A percentile compares a stretch with the other conserved stretches of the same genome.
phyloP scores from a whole-genome alignment of 1,140 invertebrate genomes.

The Latrodectus geometricus region DNA sequence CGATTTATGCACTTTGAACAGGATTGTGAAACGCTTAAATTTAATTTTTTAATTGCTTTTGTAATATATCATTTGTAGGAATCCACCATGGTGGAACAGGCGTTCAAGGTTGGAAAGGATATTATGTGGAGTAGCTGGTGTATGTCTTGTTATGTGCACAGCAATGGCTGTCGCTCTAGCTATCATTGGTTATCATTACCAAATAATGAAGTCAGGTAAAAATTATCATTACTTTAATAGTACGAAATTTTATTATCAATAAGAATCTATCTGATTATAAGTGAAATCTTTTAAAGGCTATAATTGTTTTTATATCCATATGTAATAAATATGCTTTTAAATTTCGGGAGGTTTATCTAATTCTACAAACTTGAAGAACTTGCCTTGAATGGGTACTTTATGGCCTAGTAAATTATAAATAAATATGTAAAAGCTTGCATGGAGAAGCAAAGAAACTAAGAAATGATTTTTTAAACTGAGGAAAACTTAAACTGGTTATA shows the following conservation, averaged over 20 bases:
- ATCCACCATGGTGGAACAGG: slow-evolving; percentile 88
- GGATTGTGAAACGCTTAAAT: too few relatives aligned
- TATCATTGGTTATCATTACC: slow-evolving; percentile 69
- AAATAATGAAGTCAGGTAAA: slow-evolving; percentile 45
- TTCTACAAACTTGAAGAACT: too few relatives aligned
- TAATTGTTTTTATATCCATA: neutral
- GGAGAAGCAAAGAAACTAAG: too few relatives aligned
- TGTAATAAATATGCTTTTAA: neutral
- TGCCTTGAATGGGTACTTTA: too few relatives aligned
- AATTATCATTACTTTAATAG: neutral
- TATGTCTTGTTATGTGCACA: slow-evolving; percentile 76
- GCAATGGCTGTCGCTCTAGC: slow-evolving; percentile 78
- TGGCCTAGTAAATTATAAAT: too few relatives aligned
- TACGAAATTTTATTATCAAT: too few relatives aligned
- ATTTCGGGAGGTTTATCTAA: neutral
- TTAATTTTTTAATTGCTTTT: too few relatives aligned
- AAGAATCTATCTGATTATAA: too few relatives aligned
- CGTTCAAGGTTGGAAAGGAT: slow-evolving; percentile 82
- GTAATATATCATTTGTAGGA: slow-evolving; percentile 73
- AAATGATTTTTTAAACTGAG: too few relatives aligned
- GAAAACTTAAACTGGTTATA: too few relatives aligned
- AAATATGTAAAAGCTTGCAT: too few relatives aligned
- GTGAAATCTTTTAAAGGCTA: neutral
- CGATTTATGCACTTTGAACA: too few relatives aligned
- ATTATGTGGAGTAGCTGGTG: slow-evolving; percentile 76